These are phyloP conservation scores for Bradypodion pumilum DNA, from an alignment of 2,797 vertebrate species.

Conservation along the genomic window DNA sequence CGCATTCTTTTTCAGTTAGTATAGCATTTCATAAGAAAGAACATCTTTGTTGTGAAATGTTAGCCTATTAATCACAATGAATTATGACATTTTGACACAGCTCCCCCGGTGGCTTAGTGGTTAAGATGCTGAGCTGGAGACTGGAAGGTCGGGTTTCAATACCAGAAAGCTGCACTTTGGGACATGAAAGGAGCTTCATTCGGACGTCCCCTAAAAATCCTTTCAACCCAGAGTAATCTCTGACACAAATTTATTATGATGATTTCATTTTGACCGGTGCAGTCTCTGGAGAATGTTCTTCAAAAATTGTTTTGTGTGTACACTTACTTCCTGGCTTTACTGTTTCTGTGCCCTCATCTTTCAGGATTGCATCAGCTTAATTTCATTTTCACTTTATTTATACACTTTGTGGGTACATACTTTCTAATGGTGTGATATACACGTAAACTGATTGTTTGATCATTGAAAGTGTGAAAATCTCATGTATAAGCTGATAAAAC, in stretches of 20 bases:
- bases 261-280: no score
- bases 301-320: neutral
- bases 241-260: no score
- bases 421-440: slow-evolving; percentile 32
- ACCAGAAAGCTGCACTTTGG: no score
- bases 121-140: no score
- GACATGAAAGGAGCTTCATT: no score
- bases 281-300: slow-evolving; percentile 14
- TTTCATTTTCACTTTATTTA: slow-evolving; percentile 54
- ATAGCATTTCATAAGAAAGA: neutral
- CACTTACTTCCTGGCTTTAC: slow-evolving; percentile 22
- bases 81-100: slow-evolving; percentile 46
- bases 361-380: slow-evolving; percentile 34
- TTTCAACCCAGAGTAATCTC: no score
- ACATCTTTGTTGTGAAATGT: neutral
- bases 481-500: slow-evolving; percentile 43
- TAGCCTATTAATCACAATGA: slow-evolving; percentile 27
- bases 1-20: neutral
- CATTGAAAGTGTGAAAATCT: slow-evolving; percentile 42
- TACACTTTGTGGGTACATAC: slow-evolving; percentile 30
- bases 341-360: slow-evolving; percentile 38
- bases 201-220: no score
- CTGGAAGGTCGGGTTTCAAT: no score
- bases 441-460: slow-evolving; percentile 57
- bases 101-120: no score